Conservation (phyloP, 2,113 vertebrate species). For the Merops nubicus region DNA sequence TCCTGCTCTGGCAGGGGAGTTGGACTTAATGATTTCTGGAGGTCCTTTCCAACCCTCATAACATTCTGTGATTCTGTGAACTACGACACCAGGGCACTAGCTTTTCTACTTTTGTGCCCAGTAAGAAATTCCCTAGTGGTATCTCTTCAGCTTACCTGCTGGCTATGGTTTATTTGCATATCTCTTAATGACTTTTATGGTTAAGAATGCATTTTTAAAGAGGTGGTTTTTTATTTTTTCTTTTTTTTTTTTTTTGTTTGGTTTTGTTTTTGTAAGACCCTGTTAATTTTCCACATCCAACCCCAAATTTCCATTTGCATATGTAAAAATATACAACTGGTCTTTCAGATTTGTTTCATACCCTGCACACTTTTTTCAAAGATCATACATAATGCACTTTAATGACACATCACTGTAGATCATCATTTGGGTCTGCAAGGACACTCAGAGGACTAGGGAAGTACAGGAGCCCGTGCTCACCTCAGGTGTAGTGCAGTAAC, state of each 20-base stretch:
- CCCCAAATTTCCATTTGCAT: neutral
- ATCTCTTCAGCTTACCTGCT: neutral
- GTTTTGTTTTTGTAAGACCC: no score
- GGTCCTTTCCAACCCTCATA: no score
- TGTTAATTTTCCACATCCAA: neutral
- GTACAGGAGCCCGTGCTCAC: neutral
- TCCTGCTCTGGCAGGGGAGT: no score
- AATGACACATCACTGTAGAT: neutral
- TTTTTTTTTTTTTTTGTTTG: neutral
- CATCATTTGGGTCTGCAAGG: neutral
- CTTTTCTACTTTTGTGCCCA: neutral
- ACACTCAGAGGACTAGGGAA: neutral
- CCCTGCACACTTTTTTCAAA: neutral
- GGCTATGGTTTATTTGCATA: neutral
- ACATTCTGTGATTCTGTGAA: no score
- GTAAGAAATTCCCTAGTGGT: neutral
- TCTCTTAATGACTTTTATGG: neutral
- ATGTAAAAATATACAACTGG: neutral
- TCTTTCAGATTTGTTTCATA: neutral
- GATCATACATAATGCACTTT: neutral
- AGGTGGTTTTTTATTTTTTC: neutral
- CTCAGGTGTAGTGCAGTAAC: neutral
- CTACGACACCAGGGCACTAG: rapidly evolving
- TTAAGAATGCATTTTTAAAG: neutral
- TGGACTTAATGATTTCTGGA: no score